Percentiles rank a stretch among this genome's conserved stretches.
Evolutionary conservation across 2,888 invertebrate genomes (phyloP).

Genomic region (Holacanthella duospinosa): DNA sequence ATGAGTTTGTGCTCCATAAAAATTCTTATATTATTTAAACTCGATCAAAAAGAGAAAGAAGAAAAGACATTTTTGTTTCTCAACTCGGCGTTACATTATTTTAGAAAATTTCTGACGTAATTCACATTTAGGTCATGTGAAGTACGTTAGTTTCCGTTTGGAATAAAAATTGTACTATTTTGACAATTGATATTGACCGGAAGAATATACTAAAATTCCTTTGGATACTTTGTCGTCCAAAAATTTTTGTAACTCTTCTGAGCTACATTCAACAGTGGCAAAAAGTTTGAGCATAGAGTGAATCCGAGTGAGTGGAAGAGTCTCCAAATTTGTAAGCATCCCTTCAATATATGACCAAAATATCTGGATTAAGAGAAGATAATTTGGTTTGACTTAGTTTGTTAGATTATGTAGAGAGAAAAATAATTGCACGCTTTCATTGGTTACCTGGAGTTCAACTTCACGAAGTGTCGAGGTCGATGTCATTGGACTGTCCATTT

Average conservation of each 20-base stretch:
- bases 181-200: slow-evolving; percentile 33
- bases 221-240: slow-evolving; percentile 72
- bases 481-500: slow-evolving; percentile 86
- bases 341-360: slow-evolving; percentile 97
- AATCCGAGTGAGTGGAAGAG: slow-evolving; percentile 78
- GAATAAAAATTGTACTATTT: slow-evolving; percentile 16
- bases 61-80: no score
- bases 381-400: no score
- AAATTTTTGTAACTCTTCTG: slow-evolving; percentile 77
- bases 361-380: slow-evolving; percentile 50
- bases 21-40: no score
- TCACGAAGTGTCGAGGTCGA: slow-evolving; percentile 88
- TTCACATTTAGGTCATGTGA: no score
- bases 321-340: slow-evolving; percentile 90
- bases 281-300: slow-evolving; percentile 96
- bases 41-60: no score
- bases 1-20: no score
- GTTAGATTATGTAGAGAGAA: no score
- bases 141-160: no score
- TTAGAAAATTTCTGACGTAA: no score
- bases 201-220: slow-evolving; percentile 29
- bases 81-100: no score
- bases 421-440: not conserved
- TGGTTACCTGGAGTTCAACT: slow-evolving; percentile 66
- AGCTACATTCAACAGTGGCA: slow-evolving; percentile 80